phyloP scores from a whole-genome alignment of 2,797 vertebrate species.

The Siniperca scherzeri region DNA sequence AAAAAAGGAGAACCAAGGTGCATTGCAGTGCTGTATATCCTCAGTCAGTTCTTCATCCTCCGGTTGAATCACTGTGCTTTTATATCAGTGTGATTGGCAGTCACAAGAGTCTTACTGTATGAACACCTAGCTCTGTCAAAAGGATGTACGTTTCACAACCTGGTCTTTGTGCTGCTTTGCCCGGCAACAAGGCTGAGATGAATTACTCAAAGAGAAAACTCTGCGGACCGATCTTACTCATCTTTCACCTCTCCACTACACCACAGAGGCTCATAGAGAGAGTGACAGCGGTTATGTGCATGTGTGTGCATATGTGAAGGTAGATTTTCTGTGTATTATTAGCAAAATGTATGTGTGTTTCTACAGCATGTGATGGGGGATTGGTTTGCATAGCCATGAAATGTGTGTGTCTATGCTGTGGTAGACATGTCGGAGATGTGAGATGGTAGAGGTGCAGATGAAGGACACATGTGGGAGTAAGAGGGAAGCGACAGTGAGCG shows the following conservation, averaged over 20 bases:
- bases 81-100: constrained; percentile 71
- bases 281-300: constrained; percentile 44
- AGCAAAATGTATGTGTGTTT: constrained; percentile 26
- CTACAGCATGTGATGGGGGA: constrained; percentile 7
- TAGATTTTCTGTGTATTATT: constrained; percentile 34
- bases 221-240: constrained; percentile 46
- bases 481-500: constrained; percentile 54
- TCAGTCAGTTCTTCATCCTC: constrained; percentile 60
- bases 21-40: constrained; percentile 38
- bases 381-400: constrained; percentile 30
- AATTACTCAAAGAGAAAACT: constrained; percentile 48
- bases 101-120: constrained; percentile 51
- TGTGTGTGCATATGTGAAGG: constrained; percentile 39
- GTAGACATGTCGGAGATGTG: constrained; percentile 48
- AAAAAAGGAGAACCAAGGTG: constrained; percentile 19
- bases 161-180: constrained; percentile 70
- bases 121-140: constrained; percentile 63
- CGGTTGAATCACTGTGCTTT: constrained; percentile 53
- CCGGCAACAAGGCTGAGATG: constrained; percentile 56
- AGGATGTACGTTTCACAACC: constrained; percentile 68
- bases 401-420: constrained; percentile 26
- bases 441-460: constrained; percentile 52
- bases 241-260: constrained; percentile 56
- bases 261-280: constrained; percentile 37
- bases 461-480: constrained; percentile 67